Conservation (phyloP, 2,888 invertebrate species). For the Drosophila flavopinicola region DNA sequence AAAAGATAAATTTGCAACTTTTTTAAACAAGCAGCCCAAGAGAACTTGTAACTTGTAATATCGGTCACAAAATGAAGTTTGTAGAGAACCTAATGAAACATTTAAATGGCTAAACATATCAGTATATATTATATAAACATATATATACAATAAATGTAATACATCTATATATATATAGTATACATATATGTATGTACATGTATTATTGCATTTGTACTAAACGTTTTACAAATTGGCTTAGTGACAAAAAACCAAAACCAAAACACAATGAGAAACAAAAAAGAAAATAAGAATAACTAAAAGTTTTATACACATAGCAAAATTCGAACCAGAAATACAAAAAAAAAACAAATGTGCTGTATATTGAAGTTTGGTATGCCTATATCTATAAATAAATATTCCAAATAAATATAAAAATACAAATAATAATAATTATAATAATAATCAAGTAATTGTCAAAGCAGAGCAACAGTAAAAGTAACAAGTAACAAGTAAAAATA, state of each 20-base stretch:
- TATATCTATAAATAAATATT: conserved; percentile 73
- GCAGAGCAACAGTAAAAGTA: conserved; percentile 11
- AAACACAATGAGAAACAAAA: conserved; percentile 11
- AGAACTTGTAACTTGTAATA: conserved; percentile 26
- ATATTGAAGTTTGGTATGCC: conserved; percentile 76
- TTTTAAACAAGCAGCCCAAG: conserved; percentile 27
- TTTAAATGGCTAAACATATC: conserved; percentile 79
- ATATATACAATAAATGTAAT: conserved; percentile 58
- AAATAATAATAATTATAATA: conserved; percentile 40
- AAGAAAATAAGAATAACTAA: conserved; percentile 49
- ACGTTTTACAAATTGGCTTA: conserved; percentile 80
- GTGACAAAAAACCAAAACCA: conserved; percentile 40
- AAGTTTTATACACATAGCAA: conserved; percentile 72
- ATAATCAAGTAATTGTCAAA: conserved; percentile 53
- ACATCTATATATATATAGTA: conserved; percentile 58
- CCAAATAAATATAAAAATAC: conserved; percentile 33
- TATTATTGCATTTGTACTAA: conserved; percentile 80
- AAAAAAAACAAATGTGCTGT: conserved; percentile 47
- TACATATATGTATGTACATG: conserved; percentile 62
- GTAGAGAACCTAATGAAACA: conserved; percentile 50
- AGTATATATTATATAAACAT: conserved; percentile 66
- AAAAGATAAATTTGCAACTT: conserved; percentile 51
- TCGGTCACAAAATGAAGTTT: conserved; percentile 33
- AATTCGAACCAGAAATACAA: conserved; percentile 60
- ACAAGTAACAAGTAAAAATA: conserved; percentile 28